Conservation (phyloP, 1,140 invertebrate genomes). For the Ips nitidus region DNA sequence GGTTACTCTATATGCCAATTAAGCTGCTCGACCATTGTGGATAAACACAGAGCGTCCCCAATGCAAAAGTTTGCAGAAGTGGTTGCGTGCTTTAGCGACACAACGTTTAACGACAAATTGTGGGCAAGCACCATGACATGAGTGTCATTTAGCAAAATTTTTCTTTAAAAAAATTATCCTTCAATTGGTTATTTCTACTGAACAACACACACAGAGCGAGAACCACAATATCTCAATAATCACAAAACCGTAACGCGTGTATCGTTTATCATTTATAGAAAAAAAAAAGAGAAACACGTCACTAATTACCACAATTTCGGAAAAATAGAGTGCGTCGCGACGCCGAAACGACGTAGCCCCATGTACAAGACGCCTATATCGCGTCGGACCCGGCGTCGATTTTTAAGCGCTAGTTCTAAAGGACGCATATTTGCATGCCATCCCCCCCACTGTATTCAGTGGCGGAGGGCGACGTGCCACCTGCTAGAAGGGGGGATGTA, state of each 20-base stretch:
- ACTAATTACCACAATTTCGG: constrained; percentile 31
- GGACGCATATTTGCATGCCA: constrained; percentile 38
- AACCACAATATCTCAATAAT: not conserved
- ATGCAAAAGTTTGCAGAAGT: too few species aligned
- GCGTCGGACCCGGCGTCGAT: constrained; percentile 32
- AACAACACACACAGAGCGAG: too few species aligned
- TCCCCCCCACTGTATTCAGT: constrained; percentile 17
- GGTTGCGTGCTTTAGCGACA: too few species aligned
- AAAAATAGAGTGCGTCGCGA: constrained; percentile 28
- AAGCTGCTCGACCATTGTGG: too few species aligned
- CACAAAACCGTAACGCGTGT: not conserved
- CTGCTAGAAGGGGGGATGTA: constrained; percentile 12
- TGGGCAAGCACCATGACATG: too few species aligned
- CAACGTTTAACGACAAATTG: too few species aligned
- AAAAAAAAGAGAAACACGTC: constrained; percentile 3
- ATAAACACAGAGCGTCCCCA: too few species aligned
- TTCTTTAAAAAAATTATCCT: too few species aligned
- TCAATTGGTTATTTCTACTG: too few species aligned
- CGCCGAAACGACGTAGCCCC: constrained; percentile 22
- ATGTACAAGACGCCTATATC: constrained; percentile 35
- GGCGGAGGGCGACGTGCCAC: constrained; percentile 8
- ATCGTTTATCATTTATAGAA: too few species aligned
- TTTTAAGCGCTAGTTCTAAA: constrained; percentile 36
- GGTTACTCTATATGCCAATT: too few species aligned
- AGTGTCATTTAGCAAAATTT: too few species aligned